Percentiles rank a stretch among this genome's conserved stretches.
Conservation (phyloP, 2,113 vertebrate genomes). For the Entomyzon cyanotis region DNA sequence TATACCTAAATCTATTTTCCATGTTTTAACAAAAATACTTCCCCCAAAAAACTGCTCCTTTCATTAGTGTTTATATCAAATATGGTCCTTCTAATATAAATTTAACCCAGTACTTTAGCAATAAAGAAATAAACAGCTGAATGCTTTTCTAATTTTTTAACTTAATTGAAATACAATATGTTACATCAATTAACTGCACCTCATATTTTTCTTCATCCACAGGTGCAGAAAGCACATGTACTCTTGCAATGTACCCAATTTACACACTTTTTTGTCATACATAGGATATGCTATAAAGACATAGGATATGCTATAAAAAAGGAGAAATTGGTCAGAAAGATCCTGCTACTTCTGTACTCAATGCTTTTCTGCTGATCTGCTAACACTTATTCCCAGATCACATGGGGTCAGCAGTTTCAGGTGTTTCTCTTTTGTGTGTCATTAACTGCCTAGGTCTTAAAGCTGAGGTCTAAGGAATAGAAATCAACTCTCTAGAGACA, state of each 20-base stretch:
- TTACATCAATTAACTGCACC: not conserved
- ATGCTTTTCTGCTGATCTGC: not conserved
- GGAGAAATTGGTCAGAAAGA: not conserved
- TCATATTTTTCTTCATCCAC: not conserved
- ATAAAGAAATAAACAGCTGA: not conserved
- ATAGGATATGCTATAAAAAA: not conserved
- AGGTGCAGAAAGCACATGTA: not conserved
- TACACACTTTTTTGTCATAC: not conserved
- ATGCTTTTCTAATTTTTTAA: not conserved
- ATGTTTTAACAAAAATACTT: not conserved
- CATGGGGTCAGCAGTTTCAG: not conserved
- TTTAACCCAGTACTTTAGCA: not conserved
- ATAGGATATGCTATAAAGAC: not conserved
- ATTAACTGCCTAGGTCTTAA: not conserved
- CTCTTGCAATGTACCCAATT: not conserved
- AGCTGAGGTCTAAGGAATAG: not conserved
- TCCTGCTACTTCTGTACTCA: not conserved
- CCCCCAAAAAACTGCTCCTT: not conserved
- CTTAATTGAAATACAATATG: not conserved
- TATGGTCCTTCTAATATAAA: not conserved
- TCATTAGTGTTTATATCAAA: not conserved
- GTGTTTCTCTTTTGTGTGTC: not conserved
- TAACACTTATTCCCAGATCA: not conserved
- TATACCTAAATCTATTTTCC: conserved; percentile 2
- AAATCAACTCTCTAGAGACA: not conserved